A percentile compares a stretch with the other conserved stretches of the same genome.
Conservation (phyloP, 2,797 vertebrate species). For the Mareca penelope region DNA sequence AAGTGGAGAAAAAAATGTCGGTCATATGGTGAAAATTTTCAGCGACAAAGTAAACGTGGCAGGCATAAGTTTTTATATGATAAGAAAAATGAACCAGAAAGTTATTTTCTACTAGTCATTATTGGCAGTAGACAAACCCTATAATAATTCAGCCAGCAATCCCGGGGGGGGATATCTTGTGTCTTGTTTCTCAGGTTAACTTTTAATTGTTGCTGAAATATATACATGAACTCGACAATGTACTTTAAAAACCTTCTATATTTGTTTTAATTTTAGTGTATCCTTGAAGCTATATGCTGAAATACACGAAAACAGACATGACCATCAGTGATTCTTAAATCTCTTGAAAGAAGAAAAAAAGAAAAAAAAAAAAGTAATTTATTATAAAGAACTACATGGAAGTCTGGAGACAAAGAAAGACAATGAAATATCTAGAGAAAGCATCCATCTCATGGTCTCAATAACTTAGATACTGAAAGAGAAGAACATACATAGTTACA, state of each 20-base stretch:
- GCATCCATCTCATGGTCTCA: background rate
- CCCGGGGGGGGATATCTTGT: background rate
- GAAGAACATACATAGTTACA: background rate
- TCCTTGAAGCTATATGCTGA: background rate
- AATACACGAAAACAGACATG: accelerated
- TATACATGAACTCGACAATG: background rate
- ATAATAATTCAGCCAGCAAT: background rate
- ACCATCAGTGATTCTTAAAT: background rate
- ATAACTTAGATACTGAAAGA: background rate
- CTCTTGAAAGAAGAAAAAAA: background rate
- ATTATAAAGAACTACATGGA: background rate
- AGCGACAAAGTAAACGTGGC: accelerated
- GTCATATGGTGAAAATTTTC: background rate
- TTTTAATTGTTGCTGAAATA: background rate
- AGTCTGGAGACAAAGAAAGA: background rate
- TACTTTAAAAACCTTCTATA: background rate
- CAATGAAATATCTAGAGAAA: background rate
- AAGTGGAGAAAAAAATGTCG: background rate
- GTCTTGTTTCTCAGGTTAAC: background rate
- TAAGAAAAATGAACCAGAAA: background rate
- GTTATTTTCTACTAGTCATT: background rate
- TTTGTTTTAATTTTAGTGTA: background rate
- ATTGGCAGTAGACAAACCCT: background rate
- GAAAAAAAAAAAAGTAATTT: background rate
- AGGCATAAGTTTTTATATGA: too few species aligned